Evolutionary conservation across 2,888 invertebrate genomes (phyloP).

Genomic region (Lasioglossum leucozonium): DNA sequence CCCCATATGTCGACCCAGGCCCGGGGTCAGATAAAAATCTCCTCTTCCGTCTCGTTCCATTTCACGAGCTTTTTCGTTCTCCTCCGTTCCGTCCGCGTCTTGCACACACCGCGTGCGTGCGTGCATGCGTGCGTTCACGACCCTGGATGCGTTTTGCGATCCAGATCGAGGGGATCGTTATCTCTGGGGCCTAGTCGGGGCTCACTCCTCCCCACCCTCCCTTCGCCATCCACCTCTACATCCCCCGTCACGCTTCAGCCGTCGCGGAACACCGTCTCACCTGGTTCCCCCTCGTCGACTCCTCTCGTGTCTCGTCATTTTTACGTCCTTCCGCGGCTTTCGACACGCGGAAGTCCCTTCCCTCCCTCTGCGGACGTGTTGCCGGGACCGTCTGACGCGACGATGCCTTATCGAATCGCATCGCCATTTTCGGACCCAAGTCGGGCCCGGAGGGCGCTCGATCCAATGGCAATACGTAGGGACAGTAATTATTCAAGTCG

Average conservation of each 20-base stretch:
- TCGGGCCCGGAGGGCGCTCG: background rate
- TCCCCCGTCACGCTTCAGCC: constrained; percentile 81
- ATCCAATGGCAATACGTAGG: background rate
- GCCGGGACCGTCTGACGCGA: background rate
- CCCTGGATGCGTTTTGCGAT: constrained; percentile 78
- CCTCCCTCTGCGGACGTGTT: background rate
- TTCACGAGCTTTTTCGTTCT: constrained; percentile 25
- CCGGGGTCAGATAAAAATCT: constrained; percentile 70
- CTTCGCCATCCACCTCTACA: background rate
- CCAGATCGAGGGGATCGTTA: constrained; percentile 83
- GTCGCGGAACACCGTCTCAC: constrained; percentile 81
- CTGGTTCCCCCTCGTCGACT: constrained; percentile 75
- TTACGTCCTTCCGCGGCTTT: constrained; percentile 52
- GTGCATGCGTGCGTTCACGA: constrained; percentile 72
- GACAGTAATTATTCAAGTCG: background rate
- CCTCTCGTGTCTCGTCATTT: constrained; percentile 45
- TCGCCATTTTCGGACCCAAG: background rate
- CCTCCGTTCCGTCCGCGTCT: background rate
- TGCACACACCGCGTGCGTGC: constrained; percentile 28
- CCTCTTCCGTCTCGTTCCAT: constrained; percentile 52
- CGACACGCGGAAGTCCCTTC: constrained; percentile 57
- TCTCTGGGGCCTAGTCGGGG: constrained; percentile 73
- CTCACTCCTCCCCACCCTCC: background rate
- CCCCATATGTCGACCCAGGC: constrained; percentile 67
- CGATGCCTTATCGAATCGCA: background rate